phyloP scores from a whole-genome alignment of 2,888 invertebrate genomes.

The Conomelus anceps region DNA sequence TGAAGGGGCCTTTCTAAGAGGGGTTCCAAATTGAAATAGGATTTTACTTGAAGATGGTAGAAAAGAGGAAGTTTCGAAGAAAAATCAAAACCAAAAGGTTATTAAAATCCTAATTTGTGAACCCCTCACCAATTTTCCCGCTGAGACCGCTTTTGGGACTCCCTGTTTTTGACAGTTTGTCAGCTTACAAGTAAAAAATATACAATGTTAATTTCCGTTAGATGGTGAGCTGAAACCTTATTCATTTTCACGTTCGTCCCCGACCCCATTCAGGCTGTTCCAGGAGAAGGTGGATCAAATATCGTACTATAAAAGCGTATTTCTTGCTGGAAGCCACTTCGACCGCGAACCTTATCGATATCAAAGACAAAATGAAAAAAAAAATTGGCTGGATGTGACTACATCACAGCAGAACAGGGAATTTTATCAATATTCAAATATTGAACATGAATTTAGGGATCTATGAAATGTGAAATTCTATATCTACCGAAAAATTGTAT shows the following conservation, averaged over 20 bases:
- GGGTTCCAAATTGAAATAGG: too few relatives aligned
- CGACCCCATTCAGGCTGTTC: neutral
- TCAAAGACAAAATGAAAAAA: neutral
- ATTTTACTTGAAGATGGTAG: too few relatives aligned
- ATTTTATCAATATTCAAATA: neutral
- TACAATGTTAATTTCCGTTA: neutral
- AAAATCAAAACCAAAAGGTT: too few relatives aligned
- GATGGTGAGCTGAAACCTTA: neutral
- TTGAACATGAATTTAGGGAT: too few relatives aligned
- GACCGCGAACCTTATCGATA: neutral
- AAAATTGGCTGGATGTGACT: neutral
- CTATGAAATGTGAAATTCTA: too few relatives aligned
- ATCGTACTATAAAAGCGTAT: too few relatives aligned
- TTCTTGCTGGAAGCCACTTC: neutral
- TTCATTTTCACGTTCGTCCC: neutral
- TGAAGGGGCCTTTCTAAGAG: too few relatives aligned
- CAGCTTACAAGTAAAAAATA: neutral
- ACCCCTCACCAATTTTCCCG: too few relatives aligned
- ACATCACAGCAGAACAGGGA: neutral
- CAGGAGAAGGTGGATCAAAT: neutral
- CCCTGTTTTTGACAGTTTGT: neutral
- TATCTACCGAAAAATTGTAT: too few relatives aligned
- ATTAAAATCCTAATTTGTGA: too few relatives aligned
- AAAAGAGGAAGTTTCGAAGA: too few relatives aligned
- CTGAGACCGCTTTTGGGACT: too few relatives aligned